phyloP scores from a whole-genome alignment of 2,888 invertebrate species.

The Ernsta delagoae region DNA sequence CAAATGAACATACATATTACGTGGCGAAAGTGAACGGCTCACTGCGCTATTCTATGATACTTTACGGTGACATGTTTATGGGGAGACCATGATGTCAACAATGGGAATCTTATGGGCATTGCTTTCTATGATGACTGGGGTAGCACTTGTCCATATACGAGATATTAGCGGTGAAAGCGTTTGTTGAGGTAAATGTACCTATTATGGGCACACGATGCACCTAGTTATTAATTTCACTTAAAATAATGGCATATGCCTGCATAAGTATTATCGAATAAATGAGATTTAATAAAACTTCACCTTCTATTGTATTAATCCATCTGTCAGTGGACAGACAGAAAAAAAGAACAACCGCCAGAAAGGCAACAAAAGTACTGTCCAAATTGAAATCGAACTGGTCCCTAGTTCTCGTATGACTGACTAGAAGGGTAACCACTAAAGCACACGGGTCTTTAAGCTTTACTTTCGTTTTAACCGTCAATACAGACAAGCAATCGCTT shows the following conservation, averaged over 20 bases:
- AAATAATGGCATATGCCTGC: too few relatives aligned
- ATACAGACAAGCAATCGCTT: neutral
- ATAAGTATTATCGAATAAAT: too few relatives aligned
- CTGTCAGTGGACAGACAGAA: too few relatives aligned
- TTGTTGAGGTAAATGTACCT: neutral
- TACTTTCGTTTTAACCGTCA: neutral
- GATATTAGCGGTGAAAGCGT: neutral
- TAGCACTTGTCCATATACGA: neutral
- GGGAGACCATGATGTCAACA: slow-evolving; percentile 1
- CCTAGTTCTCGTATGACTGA: too few relatives aligned
- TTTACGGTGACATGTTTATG: slow-evolving; percentile 25
- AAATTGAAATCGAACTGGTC: too few relatives aligned
- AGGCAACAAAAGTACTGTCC: too few relatives aligned
- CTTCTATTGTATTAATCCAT: too few relatives aligned
- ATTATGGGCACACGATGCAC: too few relatives aligned
- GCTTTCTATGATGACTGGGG: neutral
- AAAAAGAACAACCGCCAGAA: too few relatives aligned
- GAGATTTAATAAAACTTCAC: too few relatives aligned
- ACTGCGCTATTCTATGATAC: slow-evolving; percentile 2
- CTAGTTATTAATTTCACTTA: too few relatives aligned
- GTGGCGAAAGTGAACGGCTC: slow-evolving; percentile 26
- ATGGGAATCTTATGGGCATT: slow-evolving; percentile 1
- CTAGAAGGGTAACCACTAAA: neutral
- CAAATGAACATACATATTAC: slow-evolving; percentile 20
- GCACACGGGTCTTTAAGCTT: neutral